Evolutionary conservation across 2,113 vertebrate species (phyloP), one percentile per base, ranked within the genome.

Genomic region (Ptilorrhoa leucosticta): DNA sequence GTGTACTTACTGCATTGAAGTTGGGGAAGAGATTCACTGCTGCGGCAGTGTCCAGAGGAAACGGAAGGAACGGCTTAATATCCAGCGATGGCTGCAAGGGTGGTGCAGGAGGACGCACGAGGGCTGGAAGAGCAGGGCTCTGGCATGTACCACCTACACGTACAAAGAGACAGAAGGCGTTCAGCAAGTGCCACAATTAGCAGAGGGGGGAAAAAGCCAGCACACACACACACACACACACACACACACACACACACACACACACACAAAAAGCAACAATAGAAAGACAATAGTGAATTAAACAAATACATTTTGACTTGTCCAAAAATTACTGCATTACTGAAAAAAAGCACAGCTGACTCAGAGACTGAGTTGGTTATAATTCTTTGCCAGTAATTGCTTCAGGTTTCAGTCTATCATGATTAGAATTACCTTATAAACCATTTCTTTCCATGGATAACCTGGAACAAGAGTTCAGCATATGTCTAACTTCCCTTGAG

Each of bases 21-120:
- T 99, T 98, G 60, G 99, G 99, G 97, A 99, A 99, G 84, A 99
- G 98, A 95, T 99, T 98, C 95, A 99, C 97, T 26, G 99, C 98
- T 1, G 99, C 98, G 0, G 98, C 97, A 39, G 98, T 97, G 68
- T 99, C 99, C 95, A 99, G 97, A 42, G 99, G 98, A 93, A 99
- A 99, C 0, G 99, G 99, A 91, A 99, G 98, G 90, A 99, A 99
- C 35, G 98, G 99, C 98, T 99, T 99, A 95, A 99, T 97, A 95
- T 98, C 98, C 98, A 99, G 97, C 16, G 99, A 98, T 3, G 98
- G 98, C 63, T 99, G 99, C 96, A 99, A 37, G 66, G 98, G 96
- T 10, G 99, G 98, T 45, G 99, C 97, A 89, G 99, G 96, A 93
- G 99, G 98, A 73, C 99, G 99, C 94, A 99, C 94, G 95, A 99